Evolutionary conservation across 2,113 vertebrate species (phyloP).

Genomic region (Numenius arquata): DNA sequence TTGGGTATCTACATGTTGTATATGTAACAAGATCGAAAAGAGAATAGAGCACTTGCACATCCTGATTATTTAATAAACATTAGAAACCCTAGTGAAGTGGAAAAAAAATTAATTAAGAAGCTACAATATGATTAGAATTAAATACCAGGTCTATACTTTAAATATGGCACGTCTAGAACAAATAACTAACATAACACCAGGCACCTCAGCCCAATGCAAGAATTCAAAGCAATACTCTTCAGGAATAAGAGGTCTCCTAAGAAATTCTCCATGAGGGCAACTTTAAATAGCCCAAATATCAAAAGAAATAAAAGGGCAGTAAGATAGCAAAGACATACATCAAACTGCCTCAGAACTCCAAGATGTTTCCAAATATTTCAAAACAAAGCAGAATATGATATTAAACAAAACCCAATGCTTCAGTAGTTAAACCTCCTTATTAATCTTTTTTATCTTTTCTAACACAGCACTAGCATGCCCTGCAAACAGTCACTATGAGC

Average conservation of each 20-base stretch:
- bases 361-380: neutral
- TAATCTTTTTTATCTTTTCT: neutral
- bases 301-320: neutral
- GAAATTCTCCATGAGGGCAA: neutral
- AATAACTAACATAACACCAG: fast-evolving
- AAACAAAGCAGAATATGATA: neutral
- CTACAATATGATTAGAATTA: neutral
- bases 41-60: neutral
- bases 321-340: fast-evolving
- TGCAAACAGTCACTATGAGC: conserved; percentile 44
- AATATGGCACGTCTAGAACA: fast-evolving
- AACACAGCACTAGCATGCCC: conserved; percentile 19
- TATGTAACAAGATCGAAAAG: neutral
- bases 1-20: fast-evolving
- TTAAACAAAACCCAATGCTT: fast-evolving
- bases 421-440: fast-evolving
- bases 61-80: neutral
- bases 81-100: neutral
- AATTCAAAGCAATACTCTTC: neutral
- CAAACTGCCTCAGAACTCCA: neutral
- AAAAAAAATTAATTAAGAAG: neutral
- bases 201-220: neutral
- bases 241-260: neutral
- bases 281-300: fast-evolving
- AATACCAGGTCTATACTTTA: neutral